These are phyloP conservation scores for Lamprologus callipterus DNA, from an alignment of 2,113 vertebrate species.

Conservation along the genomic window DNA sequence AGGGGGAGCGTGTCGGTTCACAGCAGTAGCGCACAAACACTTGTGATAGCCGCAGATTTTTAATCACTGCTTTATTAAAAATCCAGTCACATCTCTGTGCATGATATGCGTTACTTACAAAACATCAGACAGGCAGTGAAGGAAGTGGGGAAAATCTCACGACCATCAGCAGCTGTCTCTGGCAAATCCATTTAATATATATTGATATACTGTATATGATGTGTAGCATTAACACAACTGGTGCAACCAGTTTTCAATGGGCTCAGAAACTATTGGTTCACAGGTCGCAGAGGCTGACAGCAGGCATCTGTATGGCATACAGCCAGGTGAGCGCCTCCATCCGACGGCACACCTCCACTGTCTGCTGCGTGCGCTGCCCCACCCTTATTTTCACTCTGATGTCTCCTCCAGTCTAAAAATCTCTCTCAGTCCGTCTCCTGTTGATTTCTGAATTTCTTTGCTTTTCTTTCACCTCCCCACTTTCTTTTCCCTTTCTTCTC, in stretches of 20 bases:
- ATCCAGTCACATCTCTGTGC: background rate
- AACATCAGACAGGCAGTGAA: background rate
- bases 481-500: background rate
- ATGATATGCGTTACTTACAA: background rate
- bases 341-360: constrained; percentile 42
- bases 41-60: background rate
- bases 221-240: constrained; percentile 6
- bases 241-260: background rate
- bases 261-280: background rate
- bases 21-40: background rate
- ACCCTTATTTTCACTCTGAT: constrained; percentile 48
- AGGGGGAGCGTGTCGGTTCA: background rate
- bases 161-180: background rate
- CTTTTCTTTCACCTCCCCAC: background rate
- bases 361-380: constrained; percentile 45
- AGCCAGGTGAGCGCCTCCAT: constrained; percentile 61
- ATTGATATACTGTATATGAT: background rate
- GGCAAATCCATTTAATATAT: background rate
- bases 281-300: constrained; percentile 1
- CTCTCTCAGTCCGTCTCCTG: constrained; percentile 25
- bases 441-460: constrained; percentile 25
- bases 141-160: background rate
- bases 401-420: background rate
- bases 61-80: background rate
- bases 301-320: constrained; percentile 38